A percentile compares a stretch with the other conserved stretches of the same genome.
phyloP scores from a whole-genome alignment of 2,888 invertebrate genomes.

The Notocelia uddmanniana region DNA sequence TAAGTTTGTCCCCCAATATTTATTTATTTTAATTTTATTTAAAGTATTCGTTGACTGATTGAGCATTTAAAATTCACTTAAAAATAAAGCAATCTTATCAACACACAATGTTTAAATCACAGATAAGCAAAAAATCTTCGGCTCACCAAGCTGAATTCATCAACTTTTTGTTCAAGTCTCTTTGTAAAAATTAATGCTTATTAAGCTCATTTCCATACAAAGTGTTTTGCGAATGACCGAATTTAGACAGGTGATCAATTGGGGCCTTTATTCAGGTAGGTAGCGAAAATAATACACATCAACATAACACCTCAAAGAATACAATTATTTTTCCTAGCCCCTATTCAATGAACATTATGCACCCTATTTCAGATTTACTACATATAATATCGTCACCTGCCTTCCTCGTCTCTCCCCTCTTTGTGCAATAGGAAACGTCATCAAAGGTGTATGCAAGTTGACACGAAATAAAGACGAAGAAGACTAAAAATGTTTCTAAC shows the following conservation, averaged over 20 bases:
- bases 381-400: no score
- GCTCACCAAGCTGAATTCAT: constrained; percentile 48
- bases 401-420: no score
- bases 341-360: no score
- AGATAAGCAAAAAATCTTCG: constrained; percentile 41
- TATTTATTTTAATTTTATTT: no score
- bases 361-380: no score
- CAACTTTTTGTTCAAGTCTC: constrained; percentile 57
- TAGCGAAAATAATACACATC: constrained; percentile 22
- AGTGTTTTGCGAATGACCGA: constrained; percentile 72
- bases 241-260: constrained; percentile 58
- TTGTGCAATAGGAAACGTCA: neutral
- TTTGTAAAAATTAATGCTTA: constrained; percentile 66
- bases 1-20: no score
- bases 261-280: constrained; percentile 43
- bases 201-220: constrained; percentile 77
- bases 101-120: constrained; percentile 33
- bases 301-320: constrained; percentile 2
- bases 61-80: neutral
- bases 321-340: neutral
- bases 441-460: constrained; percentile 17
- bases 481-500: constrained; percentile 47
- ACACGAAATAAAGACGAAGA: constrained; percentile 15
- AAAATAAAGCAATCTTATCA: constrained; percentile 11
- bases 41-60: neutral